Evolutionary conservation across 2,888 invertebrate genomes (phyloP), one percentile per base, ranked within the genome.

Genomic region (Leptopilina syphax): DNA sequence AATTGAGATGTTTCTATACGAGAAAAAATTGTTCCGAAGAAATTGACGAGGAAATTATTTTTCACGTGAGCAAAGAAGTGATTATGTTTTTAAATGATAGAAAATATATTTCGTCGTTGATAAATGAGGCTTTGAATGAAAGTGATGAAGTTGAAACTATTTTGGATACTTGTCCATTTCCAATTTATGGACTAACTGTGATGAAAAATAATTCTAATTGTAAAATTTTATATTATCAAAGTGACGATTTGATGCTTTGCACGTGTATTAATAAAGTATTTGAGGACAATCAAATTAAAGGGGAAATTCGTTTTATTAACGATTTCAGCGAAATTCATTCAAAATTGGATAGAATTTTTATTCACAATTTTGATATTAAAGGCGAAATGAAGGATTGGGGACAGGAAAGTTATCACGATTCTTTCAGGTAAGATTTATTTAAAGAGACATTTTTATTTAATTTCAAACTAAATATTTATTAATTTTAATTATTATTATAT

Each of bases 151-250:
- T 85, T 65, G 85, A 83, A 79, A 85, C 82, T 86, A 90, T 95
- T 82, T 90, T 94, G 70, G 96, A 96, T 89, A 91, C 94, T 47
- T 93, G 93, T 84, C 94, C 94, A 7, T 94, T 95, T 88, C 95
- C 96, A 0, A 84, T 95, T 65, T 93, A 95, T 87, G 95, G 95
- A 0, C 88, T 95, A 65, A 89, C 93, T 78, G 90, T 95, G 89
- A 90, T 95, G 27, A 93, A 93, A 86, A 92, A 93, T 77, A 93
- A 93, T 65, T 90, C 91, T 18, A 89, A 92, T 79, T 91, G 91
- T 77, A 80, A 86, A 79, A 83, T 80, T 66, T 87, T 94, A n/a
- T 90, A 92, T 79, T 94, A 93, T 87, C 90, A 90, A 84, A 92
- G 92, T 66, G 91, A 91, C 85, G 92, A 88, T 82, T 67, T 84